These are phyloP conservation scores for Plecotus auritus DNA, from an alignment of 2,113 vertebrate genomes.

Conservation along the genomic window DNA sequence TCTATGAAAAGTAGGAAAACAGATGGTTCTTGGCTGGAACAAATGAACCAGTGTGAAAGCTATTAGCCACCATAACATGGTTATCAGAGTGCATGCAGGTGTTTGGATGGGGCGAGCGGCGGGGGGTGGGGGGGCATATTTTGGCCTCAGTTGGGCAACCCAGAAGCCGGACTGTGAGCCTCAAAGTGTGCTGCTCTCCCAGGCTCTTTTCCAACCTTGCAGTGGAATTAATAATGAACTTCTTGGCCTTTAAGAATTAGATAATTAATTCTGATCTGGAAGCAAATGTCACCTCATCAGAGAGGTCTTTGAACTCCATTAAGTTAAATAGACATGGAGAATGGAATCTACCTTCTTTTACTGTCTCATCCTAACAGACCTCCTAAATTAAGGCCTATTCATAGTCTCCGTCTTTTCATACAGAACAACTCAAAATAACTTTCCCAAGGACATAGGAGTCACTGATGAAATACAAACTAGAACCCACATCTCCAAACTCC, in stretches of 20 bases:
- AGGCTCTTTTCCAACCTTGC: not conserved
- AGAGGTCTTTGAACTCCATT: constrained; percentile 13
- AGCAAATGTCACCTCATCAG: not conserved
- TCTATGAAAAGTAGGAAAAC: not conserved
- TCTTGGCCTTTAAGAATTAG: not conserved
- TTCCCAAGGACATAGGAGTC: not conserved
- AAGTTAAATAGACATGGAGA: not conserved
- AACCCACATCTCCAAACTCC: not conserved
- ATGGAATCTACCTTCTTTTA: not conserved
- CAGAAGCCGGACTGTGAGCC: not conserved
- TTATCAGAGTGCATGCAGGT: not conserved
- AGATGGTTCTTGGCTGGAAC: not conserved
- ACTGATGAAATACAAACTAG: not conserved
- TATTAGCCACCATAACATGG: not conserved
- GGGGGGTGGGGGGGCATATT: not conserved
- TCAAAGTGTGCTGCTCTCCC: not conserved
- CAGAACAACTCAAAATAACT: not conserved
- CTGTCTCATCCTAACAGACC: not conserved
- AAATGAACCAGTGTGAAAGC: not conserved
- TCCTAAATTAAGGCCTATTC: not conserved
- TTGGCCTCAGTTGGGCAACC: not conserved
- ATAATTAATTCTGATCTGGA: not conserved
- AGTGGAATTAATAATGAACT: not conserved
- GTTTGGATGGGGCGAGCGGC: not conserved
- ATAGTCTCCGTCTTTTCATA: not conserved